Evolutionary conservation across 2,113 vertebrate species (phyloP).

Genomic region (Tupaia tana): DNA sequence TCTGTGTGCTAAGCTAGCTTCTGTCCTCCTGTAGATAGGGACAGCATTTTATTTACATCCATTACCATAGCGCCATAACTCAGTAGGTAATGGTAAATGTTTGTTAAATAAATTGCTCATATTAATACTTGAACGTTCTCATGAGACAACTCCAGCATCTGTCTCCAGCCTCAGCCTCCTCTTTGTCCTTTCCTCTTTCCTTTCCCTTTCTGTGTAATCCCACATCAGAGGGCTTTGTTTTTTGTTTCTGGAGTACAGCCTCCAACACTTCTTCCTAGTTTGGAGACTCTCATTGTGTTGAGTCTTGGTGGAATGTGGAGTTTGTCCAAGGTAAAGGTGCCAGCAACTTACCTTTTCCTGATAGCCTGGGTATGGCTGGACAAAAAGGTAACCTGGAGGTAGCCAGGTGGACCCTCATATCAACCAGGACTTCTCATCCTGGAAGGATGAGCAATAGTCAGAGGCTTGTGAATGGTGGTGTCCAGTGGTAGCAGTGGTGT

Average conservation of each 20-base stretch:
- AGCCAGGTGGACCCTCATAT: neutral
- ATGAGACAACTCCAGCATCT: neutral
- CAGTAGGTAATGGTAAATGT: neutral
- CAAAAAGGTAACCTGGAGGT: neutral
- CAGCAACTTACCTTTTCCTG: neutral
- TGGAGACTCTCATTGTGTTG: neutral
- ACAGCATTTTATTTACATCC: neutral
- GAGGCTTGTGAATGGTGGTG: no score
- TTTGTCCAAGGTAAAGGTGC: neutral
- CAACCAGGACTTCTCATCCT: neutral
- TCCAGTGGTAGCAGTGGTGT: no score
- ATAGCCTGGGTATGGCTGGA: neutral
- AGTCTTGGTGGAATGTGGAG: neutral
- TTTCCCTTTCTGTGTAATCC: neutral
- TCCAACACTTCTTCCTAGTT: neutral
- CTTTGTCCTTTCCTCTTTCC: neutral
- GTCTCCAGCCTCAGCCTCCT: neutral
- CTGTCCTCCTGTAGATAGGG: neutral
- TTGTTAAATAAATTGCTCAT: neutral
- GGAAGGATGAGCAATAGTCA: neutral
- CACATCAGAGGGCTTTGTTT: neutral
- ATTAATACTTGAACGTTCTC: neutral
- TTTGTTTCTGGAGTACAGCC: neutral
- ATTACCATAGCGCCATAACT: neutral
- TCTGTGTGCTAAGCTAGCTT: neutral